Conservation (phyloP, 2,888 invertebrate genomes). For the Allolobophora icterica region DNA sequence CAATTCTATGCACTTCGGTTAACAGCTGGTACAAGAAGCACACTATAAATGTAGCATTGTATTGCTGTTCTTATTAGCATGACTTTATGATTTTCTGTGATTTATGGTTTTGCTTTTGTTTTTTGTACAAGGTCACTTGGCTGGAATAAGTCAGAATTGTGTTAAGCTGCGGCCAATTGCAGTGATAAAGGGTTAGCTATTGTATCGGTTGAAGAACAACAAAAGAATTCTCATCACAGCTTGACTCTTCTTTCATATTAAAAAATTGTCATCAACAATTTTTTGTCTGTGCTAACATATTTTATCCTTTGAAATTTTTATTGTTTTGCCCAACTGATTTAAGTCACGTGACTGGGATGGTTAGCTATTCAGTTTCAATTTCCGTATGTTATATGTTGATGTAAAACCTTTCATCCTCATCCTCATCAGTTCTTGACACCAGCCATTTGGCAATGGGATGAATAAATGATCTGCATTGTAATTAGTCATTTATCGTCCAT, state of each 20-base stretch:
- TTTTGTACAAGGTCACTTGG: slow-evolving; percentile 74
- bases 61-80: not conserved
- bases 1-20: not conserved
- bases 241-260: not conserved
- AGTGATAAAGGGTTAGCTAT: slow-evolving; percentile 91
- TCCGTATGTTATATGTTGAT: not conserved
- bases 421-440: too few relatives aligned
- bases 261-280: not conserved
- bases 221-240: slow-evolving; percentile 7
- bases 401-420: not conserved
- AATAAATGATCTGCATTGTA: not conserved
- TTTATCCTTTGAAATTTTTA: not conserved
- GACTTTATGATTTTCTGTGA: not conserved
- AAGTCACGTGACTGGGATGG: not conserved
- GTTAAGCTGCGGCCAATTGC: slow-evolving; percentile 96
- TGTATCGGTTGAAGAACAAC: not conserved
- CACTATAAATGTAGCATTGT: too few relatives aligned
- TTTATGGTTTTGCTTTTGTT: not conserved
- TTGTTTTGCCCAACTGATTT: not conserved
- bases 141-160: slow-evolving; percentile 94
- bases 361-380: not conserved
- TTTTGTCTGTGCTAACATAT: not conserved
- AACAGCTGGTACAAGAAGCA: too few relatives aligned
- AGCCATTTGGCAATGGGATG: not conserved
- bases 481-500: too few relatives aligned